Evolutionary conservation across 2,113 vertebrate genomes (phyloP), one percentile per base, ranked within the genome.

Genomic region (Athene cunicularia): DNA sequence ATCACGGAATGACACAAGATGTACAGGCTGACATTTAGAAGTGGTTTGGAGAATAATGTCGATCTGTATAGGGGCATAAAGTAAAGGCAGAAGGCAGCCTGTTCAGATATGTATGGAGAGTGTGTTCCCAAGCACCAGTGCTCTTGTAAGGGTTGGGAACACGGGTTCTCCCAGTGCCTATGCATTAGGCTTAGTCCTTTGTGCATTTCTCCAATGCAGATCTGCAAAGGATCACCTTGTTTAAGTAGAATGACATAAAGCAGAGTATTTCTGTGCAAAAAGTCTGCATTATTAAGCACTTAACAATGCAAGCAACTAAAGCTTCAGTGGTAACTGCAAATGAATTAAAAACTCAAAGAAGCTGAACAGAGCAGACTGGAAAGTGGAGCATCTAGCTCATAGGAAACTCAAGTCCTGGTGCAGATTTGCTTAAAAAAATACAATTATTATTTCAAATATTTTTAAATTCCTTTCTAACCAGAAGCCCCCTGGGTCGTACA

Each of bases 391-490:
- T 43, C 43, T 30, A 90, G 37, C 60, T 86, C 72, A 71, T 1
- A 76, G 67, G 75, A 91, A 93, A 81, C 37, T 77, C 30, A 60
- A 37, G 37, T 64, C 33, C 66, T 90, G 24, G 37, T 68, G 14
- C 27, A 79, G 26, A 87, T 60, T 89, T 73, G 14, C 49, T 93
- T 74, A 33, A 94, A 73, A 53, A 86, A 64, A 41, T 33, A 35
- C 14, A 28, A 43, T 47, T 73, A 66, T 73, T 70, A 55, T 73
- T 92, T 88, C n/a, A 88, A 92, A n/a, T 74, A 76, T 80, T 68
- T 80, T 88, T 3, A 22, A 82, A 92, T 92, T 90, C 71, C 59
- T 63, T 96, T 91, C 79, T 88, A 94, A 93, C 82, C 94, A 97
- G 63, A 94, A 96, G 82, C 74, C 70, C 63, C 67, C 59, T 74